Base-by-base conservation (phyloP, 2,888 invertebrate species). In the Sialis lutaria region DNA sequence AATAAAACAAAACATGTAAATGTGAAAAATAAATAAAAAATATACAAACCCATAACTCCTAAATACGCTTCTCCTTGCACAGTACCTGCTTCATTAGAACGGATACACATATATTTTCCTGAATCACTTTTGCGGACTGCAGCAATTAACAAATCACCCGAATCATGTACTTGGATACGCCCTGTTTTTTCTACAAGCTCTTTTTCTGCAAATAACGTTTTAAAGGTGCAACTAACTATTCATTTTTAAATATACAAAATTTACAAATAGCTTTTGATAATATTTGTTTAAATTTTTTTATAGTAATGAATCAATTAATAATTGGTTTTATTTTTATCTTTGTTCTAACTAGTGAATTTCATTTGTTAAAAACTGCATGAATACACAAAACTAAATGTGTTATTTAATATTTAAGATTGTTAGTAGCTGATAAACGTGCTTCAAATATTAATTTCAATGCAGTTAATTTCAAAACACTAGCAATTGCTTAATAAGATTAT, bases 1-100 rank as follows among this genome's bases (percentile, higher is more conserved):
- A n/a, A 45, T 9, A 7, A 10, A 22, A n/a, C 31, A 34, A 34
- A 10, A 43, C 35, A 37, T 9, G 22, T 6, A 34, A 13, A 22
- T 44, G 10, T 9, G 33, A 41, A 41, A 42, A 41, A 35, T 34
- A 42, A 30, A 42, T 1, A 31, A 37, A 32, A 8, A 45, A 40
- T 33, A 49, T 53, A 61, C 68, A 73, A 67, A 87, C 89, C 88
- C 57, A 90, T 69, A 50, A 95, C 90, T 54, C 77, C 75, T 49
- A 95, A 73, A 63, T 76, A 80, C 40, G 87, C 92, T 55, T 85
- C 80, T 48, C 83, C 91, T 54, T 80, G 76, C 33, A 86, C 83
- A 53, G 77, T 77, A 40, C 95, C 96, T 46, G 90, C 90, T 65
- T 87, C 88, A 63, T 96, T 96, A 45, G 83, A 75, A 50, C 93